phyloP scores from a whole-genome alignment of 2,113 vertebrate species.

The Triplophysa dalaica region DNA sequence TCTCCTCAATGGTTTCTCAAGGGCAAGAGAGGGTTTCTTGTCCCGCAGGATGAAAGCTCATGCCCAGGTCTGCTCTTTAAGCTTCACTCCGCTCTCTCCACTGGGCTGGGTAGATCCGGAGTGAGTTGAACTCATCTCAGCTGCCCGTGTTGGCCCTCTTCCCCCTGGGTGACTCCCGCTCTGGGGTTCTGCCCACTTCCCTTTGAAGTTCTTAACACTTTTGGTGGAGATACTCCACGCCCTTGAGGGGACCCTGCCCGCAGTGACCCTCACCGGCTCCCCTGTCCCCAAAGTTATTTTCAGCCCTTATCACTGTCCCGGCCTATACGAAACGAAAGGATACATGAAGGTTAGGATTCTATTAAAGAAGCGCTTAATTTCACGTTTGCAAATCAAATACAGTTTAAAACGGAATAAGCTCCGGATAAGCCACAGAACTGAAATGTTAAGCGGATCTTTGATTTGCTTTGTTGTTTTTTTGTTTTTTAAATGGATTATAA shows the following conservation, averaged over 20 bases:
- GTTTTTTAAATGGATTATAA: neutral
- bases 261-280: constrained; percentile 58
- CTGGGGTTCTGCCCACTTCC: constrained; percentile 40
- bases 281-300: constrained; percentile 67
- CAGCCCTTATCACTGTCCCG: constrained; percentile 70
- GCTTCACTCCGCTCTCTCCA: constrained; percentile 33
- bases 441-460: constrained; percentile 50
- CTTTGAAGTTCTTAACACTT: constrained; percentile 52
- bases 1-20: constrained; percentile 35
- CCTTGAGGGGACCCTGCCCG: constrained; percentile 53
- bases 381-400: constrained; percentile 79
- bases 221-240: constrained; percentile 31
- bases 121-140: constrained; percentile 5
- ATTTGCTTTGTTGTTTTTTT: neutral
- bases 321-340: constrained; percentile 67
- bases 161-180: constrained; percentile 45
- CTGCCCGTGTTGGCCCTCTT: constrained; percentile 7
- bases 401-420: constrained; percentile 69
- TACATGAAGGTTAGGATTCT: constrained; percentile 21
- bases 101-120: constrained; percentile 34
- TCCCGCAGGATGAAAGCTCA: constrained; percentile 26
- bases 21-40: constrained; percentile 25
- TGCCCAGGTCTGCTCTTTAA: constrained; percentile 24
- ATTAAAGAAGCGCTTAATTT: constrained; percentile 71
- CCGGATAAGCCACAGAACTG: constrained; percentile 66